Base-by-base conservation (phyloP, 2,797 vertebrate genomes). In the Melanotaenia boesemani region DNA sequence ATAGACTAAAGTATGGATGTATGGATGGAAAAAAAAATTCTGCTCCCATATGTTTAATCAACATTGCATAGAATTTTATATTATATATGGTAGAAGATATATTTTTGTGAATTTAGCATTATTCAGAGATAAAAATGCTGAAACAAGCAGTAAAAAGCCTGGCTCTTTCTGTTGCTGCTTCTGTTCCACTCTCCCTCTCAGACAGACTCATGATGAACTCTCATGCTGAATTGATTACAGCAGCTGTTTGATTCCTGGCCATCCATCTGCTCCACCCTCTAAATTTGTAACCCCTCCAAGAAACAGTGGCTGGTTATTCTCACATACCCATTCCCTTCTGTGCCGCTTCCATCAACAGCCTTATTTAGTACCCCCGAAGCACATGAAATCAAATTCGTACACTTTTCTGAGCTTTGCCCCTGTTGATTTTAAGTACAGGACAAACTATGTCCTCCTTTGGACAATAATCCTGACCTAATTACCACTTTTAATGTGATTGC, bases 201-300 rank as follows among this genome's bases (percentile, higher is more conserved):
- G 39, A 68, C 80, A 62, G 63, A 83, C 85, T 89, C 84, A 61
- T 90, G 83, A 90, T 82, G 81, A 83, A 82, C 87, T 87, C 84
- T 90, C 78, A 58, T n/a, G 74, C 76, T 88, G 85, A 91, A 92
- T 84, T 91, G 90, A 92, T 91, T 86, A 91, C 86, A 85, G 80
- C 90, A 89, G 87, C 82, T 90, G 89, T 88, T 89, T 93, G 89
- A 93, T 91, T 88, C 86, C 80, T 37, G 69, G 77, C 77, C 76
- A 70, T 92, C 90, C 90, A 90, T 93, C 88, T 92, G 90, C 86
- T 91, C 79, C 62, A 34, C 87, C 88, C 84, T 85, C 83, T 79
- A 92, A 92, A 90, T 91, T 92, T 48, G 80, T 86, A 82, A 84
- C 82, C 86, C 66, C 75, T 91, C 86, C 69, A 87, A 91, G 84